Conservation (phyloP, 2,797 vertebrate genomes). For the Microctenopoma steveboyesi region DNA sequence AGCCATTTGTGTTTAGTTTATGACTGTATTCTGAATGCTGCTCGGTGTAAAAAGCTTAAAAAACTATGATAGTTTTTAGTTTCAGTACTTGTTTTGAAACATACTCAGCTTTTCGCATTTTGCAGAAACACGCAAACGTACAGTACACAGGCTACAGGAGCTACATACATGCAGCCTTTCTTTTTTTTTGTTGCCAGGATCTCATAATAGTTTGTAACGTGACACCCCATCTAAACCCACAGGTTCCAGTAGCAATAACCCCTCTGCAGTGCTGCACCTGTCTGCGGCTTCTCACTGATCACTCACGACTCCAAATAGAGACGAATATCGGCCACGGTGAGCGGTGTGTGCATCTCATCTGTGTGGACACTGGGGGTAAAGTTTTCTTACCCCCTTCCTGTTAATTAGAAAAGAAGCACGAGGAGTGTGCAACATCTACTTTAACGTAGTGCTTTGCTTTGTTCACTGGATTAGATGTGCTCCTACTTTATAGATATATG, state of each 20-base stretch:
- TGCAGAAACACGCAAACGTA: background rate
- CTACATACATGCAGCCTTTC: background rate
- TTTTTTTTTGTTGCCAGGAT: slow-evolving; percentile 23
- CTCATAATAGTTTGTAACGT: slow-evolving; percentile 36
- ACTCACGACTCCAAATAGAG: slow-evolving; percentile 31
- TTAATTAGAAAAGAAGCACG: background rate
- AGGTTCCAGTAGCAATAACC: slow-evolving; percentile 25
- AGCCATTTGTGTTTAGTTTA: too few species aligned
- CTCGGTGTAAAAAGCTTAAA: too few species aligned
- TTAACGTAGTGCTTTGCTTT: background rate
- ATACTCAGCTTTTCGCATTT: too few species aligned
- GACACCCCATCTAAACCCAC: slow-evolving; percentile 32
- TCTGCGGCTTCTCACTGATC: slow-evolving; percentile 51
- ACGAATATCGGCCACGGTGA: slow-evolving; percentile 22
- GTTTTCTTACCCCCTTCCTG: too few species aligned
- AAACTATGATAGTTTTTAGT: too few species aligned
- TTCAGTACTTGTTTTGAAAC: too few species aligned
- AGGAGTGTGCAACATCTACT: background rate
- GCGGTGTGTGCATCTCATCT: slow-evolving; percentile 1
- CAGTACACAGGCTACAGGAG: background rate
- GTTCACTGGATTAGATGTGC: background rate
- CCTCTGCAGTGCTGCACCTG: slow-evolving; percentile 50
- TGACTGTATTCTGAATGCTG: too few species aligned
- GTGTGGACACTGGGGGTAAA: background rate
- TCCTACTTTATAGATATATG: too few species aligned